Base-by-base conservation (phyloP, 2,888 invertebrate species). In the Drosophila anomalata region DNA sequence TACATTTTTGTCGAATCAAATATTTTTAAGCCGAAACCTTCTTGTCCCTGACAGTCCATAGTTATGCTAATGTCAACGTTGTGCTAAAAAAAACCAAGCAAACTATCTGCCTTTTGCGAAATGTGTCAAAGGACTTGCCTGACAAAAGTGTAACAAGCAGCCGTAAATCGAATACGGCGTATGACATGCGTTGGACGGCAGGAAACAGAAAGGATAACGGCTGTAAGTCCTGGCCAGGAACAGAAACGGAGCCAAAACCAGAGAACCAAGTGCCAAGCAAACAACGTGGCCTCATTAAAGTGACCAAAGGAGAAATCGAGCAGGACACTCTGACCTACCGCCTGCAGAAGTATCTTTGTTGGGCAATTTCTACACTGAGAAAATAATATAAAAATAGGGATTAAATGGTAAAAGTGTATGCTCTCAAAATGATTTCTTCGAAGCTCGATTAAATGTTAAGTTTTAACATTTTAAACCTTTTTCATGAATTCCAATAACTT, bases 21-120 rank as follows among this genome's bases (percentile, higher is more conserved):
- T 47, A 51, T 61, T 55, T 36, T 47, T 36, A 50, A 62, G 42
- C 31, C 31, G 48, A 62, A 50, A 62, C 61, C 44, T 17, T 33
- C 14, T 36, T 42, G 36, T 22, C 46, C 41, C 74, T 53, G 70
- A 61, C 59, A 70, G 52, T 56, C 53, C 56, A 76, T 67, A 71
- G 70, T 57, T 66, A 62, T 74, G 61, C 70, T 74, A 66, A 74
- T 74, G 71, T 51, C 36, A 20, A 20, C 20, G 26, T 20, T 3
- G 41, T 26, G 58, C 26, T 2, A 8, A 14, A 17, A 8, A 33
- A 29, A 46, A 29, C 8, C 14, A 14, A 7, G 60, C 8, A 42
- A 42, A 17, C 36, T 29, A 36, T 46, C 39, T 50, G n/a, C 17
- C 46, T n/a, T 44, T 20, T 29, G 9, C 22, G 36, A 67, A 68